Evolutionary conservation across 2,888 invertebrate genomes (phyloP).

Genomic region (Pocota personata): DNA sequence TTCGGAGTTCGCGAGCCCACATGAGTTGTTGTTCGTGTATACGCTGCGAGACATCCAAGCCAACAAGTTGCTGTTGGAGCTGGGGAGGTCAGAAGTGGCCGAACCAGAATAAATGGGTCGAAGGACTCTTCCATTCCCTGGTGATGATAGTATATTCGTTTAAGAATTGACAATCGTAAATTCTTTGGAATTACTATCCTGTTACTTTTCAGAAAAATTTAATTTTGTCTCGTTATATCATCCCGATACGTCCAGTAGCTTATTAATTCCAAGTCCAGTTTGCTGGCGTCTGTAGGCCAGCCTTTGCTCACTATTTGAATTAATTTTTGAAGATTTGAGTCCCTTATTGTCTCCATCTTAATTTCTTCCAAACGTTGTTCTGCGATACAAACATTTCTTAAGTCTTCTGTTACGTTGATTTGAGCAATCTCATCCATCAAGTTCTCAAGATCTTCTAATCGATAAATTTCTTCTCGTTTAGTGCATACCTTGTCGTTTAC

Average conservation of each 20-base stretch:
- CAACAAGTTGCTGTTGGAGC: too few species aligned
- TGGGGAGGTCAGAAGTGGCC: too few species aligned
- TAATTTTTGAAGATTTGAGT: not conserved
- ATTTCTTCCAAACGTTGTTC: conserved; percentile 9
- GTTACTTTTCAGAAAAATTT: not conserved
- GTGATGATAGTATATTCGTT: conserved; percentile 2
- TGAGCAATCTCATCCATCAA: not conserved
- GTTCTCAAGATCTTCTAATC: not conserved
- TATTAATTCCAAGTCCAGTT: conserved; percentile 3
- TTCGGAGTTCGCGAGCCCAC: too few species aligned
- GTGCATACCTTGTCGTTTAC: not conserved
- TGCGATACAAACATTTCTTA: not conserved
- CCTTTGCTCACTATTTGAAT: not conserved
- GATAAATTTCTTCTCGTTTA: not conserved
- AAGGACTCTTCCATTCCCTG: conserved; percentile 28
- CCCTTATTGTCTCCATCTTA: not conserved
- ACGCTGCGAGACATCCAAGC: too few species aligned
- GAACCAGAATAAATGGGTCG: too few species aligned
- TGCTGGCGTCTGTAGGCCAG: not conserved
- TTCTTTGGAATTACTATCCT: conserved; percentile 14
- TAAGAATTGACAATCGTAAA: conserved; percentile 18
- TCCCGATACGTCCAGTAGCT: conserved; percentile 13
- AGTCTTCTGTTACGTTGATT: conserved; percentile 5
- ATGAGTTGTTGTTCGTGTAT: too few species aligned
- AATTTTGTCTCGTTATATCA: conserved; percentile 7